Base-by-base conservation (phyloP, 2,797 vertebrate species). In the Cygnus olor region DNA sequence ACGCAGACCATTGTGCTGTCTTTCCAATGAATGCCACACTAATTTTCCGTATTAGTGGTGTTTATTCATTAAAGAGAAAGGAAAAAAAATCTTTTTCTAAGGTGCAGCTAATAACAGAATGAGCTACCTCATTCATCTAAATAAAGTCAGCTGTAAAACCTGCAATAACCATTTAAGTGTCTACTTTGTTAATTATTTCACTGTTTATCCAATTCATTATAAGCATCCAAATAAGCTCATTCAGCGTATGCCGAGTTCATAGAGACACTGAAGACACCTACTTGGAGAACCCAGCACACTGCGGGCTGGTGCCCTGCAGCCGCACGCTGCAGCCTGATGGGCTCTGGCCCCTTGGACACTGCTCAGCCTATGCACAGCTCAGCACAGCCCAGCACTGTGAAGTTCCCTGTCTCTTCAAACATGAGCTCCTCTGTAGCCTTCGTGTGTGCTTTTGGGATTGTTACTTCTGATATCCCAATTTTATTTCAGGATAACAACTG, bases 181-280 rank as follows among this genome's bases (percentile, higher is more conserved):
- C 87, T 79, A 36, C 63, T 89, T 91, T 40, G 65, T 89, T 96
- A 96, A 92, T 93, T 93, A 94, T 93, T 93, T 86, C 69, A 64
- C 58, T 89, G 65, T 89, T 93, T 89, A 91, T 65, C 82, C 87
- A 93, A 92, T 72, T 91, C 76, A 79, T 85, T 91, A 84, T 10
- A 32, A 91, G 44, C 72, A 85, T 79, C 70, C 72, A 92, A 87
- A 90, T 89, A 36, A 91, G 36, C 70, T 88, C 66, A 60, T 88
- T 95, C 42, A 89, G 56, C 22, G 32, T 34, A 66, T 80, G 25
- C 40, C 1, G 30, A 76, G 58, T 79, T 63, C 54, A 63, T 57
- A 91, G 72, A 45, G 79, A 54, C 53, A 54, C 0, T 30, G 63
- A 63, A 81, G 58, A 45, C 63, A 76, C n/a, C 24, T 5, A 3